These are phyloP conservation scores for Sussaba pulchella DNA, from an alignment of 2,888 invertebrate species.

Conservation along the genomic window DNA sequence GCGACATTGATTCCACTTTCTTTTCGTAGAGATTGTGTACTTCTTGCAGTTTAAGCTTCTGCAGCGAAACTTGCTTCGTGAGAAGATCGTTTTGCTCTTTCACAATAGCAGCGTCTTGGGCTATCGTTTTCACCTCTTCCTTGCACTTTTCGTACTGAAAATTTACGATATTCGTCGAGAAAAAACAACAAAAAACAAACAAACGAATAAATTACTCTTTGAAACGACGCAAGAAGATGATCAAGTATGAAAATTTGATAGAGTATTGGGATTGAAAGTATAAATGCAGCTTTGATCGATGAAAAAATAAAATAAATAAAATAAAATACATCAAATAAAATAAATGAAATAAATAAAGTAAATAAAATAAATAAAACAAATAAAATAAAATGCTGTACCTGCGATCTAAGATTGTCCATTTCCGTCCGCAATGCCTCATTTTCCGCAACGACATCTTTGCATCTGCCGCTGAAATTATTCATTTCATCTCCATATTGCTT, in stretches of 20 bases:
- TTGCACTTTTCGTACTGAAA: conserved; percentile 79
- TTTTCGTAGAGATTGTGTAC: conserved; percentile 90
- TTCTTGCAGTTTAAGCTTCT: conserved; percentile 91
- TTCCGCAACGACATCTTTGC: conserved; percentile 89
- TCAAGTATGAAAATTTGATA: too few relatives aligned
- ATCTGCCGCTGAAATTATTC: conserved; percentile 89
- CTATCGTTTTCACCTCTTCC: conserved; percentile 78
- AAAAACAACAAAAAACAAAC: too few relatives aligned
- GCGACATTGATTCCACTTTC: conserved; percentile 88
- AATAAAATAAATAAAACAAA: conserved; percentile 30
- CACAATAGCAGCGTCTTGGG: conserved; percentile 78
- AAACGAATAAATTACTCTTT: too few relatives aligned
- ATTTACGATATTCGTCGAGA: too few relatives aligned
- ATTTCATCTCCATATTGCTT: conserved; percentile 90
- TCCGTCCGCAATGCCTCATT: conserved; percentile 88
- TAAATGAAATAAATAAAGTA: neutral
- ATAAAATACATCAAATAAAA: neutral
- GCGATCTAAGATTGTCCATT: conserved; percentile 85
- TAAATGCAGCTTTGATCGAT: too few relatives aligned
- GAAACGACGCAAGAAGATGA: too few relatives aligned
- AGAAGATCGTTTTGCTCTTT: conserved; percentile 85
- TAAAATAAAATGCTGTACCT: conserved; percentile 72
- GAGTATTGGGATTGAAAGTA: too few relatives aligned
- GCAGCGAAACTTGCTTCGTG: conserved; percentile 88
- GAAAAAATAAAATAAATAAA: conserved; percentile 33